Conservation (phyloP, 2,888 invertebrate genomes). For the Eutolmus rufibarbis region DNA sequence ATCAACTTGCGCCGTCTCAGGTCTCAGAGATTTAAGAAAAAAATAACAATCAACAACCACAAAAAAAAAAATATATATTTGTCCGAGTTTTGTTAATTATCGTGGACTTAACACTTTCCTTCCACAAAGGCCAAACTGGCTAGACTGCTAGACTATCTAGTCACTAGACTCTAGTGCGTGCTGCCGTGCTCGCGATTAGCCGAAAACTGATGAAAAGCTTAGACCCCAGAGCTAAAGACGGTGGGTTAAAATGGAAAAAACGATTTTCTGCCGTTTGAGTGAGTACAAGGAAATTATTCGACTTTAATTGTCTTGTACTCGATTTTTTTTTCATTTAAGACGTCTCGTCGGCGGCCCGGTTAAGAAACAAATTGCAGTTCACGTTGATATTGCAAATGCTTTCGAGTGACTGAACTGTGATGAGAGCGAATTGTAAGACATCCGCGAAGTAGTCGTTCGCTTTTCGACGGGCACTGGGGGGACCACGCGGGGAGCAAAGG, state of each 20-base stretch:
- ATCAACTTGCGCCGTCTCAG: background rate
- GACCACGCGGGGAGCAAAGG: background rate
- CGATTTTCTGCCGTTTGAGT: background rate
- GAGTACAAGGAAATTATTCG: constrained; percentile 4
- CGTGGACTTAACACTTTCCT: background rate
- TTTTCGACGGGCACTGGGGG: background rate
- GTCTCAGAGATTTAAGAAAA: background rate
- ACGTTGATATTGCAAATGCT: constrained; percentile 19
- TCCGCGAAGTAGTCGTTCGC: background rate
- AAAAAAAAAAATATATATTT: background rate
- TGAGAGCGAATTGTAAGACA: constrained; percentile 24
- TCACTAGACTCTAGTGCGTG: background rate
- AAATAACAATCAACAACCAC: background rate
- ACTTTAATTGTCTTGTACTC: constrained; percentile 9
- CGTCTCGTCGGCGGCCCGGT: background rate
- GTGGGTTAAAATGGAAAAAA: background rate
- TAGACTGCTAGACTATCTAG: too few relatives aligned
- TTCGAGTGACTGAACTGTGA: constrained; percentile 31
- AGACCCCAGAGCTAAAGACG: background rate
- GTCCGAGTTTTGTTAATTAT: background rate
- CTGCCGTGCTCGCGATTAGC: background rate
- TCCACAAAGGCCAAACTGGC: background rate
- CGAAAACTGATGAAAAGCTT: background rate
- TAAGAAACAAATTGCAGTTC: background rate
- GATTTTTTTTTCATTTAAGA: background rate